Percentiles rank a stretch among this genome's conserved stretches.
These are phyloP conservation scores for Anser cygnoides DNA, from an alignment of 2,113 vertebrate species.

Conservation along the genomic window DNA sequence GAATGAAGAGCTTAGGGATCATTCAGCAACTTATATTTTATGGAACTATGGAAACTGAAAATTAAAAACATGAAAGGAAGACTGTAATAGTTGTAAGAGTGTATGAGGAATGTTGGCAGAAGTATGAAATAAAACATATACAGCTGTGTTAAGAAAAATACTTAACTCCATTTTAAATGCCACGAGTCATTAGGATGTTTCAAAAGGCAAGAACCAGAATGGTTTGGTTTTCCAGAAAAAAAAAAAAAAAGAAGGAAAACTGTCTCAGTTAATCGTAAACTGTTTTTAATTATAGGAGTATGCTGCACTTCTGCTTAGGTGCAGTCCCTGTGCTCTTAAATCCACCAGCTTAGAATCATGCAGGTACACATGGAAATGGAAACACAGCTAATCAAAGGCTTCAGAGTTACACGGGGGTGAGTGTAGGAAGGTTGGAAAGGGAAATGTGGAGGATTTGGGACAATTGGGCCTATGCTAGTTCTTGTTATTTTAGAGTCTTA, in stretches of 20 bases:
- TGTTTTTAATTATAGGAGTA: background rate
- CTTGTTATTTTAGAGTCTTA: background rate
- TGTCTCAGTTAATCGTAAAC: background rate
- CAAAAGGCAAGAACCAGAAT: background rate
- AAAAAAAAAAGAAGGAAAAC: background rate
- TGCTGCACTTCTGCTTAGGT: background rate
- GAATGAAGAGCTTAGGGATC: background rate
- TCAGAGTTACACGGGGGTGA: background rate
- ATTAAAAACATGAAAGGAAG: background rate
- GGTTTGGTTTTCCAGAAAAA: background rate
- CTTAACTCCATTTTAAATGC: background rate
- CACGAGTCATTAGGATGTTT: background rate
- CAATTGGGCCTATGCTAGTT: background rate
- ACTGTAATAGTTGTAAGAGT: background rate
- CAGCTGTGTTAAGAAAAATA: slow-evolving; percentile 33
- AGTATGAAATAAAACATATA: slow-evolving; percentile 2
- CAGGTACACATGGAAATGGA: background rate
- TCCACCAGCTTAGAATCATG: background rate
- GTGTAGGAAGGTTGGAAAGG: background rate
- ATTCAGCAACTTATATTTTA: background rate
- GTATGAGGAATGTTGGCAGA: slow-evolving; percentile 6
- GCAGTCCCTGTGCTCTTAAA: background rate
- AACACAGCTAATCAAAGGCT: background rate
- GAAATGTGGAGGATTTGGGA: background rate
- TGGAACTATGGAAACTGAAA: background rate